phyloP scores from a whole-genome alignment of 1,140 invertebrate species.

The Drosophila subobscura region DNA sequence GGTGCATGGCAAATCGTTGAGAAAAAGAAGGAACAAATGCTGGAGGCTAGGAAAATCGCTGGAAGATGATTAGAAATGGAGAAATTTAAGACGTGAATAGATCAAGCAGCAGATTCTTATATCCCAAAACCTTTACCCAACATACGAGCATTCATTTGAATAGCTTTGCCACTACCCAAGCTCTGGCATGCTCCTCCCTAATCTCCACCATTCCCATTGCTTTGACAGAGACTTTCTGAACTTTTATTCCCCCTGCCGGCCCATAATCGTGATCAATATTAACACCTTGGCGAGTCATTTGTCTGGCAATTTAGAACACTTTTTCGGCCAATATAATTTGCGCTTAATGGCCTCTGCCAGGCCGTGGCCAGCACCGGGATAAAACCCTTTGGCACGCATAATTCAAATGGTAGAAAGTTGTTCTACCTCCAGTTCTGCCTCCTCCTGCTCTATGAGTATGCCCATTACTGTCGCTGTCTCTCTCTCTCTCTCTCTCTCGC shows the following conservation, averaged over 20 bases:
- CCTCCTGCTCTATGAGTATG: neutral
- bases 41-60: no score
- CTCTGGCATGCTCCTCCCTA: constrained; percentile 20
- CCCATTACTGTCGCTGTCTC: neutral
- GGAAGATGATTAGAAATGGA: no score
- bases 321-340: constrained; percentile 70
- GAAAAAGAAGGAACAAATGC: no score
- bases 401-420: constrained; percentile 72
- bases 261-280: constrained; percentile 59
- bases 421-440: neutral
- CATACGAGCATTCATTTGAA: no score
- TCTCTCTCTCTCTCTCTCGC: neutral
- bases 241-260: neutral
- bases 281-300: constrained; percentile 59
- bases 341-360: constrained; percentile 58
- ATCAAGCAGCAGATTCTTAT: no score
- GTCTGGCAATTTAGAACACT: constrained; percentile 54
- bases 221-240: no score
- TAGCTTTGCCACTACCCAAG: no score
- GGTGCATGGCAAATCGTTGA: constrained; percentile 13
- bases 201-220: neutral
- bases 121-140: no score
- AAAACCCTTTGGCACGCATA: constrained; percentile 78
- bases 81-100: no score
- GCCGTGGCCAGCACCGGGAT: constrained; percentile 12